These are phyloP conservation scores for Halictus ligatus DNA, from an alignment of 2,888 invertebrate species.

Conservation along the genomic window DNA sequence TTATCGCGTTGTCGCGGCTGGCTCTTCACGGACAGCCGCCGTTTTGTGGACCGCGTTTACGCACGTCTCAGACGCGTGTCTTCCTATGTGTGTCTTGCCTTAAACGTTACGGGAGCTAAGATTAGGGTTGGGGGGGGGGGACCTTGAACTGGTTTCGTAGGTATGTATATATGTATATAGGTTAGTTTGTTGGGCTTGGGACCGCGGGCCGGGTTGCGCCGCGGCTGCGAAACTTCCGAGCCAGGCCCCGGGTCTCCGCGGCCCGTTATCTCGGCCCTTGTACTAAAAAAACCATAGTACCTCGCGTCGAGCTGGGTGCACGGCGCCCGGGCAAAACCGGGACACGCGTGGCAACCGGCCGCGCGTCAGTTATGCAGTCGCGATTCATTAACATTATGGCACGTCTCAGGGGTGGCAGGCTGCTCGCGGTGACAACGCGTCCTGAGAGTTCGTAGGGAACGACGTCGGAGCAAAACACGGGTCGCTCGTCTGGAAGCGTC, in stretches of 20 bases:
- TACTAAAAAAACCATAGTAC: conserved; percentile 77
- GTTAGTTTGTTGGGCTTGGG: conserved; percentile 76
- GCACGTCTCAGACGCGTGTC: conserved; percentile 55
- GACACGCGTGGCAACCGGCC: conserved; percentile 1
- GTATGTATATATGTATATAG: conserved; percentile 67
- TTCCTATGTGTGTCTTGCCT: conserved; percentile 56
- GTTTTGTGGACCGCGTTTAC: conserved; percentile 58
- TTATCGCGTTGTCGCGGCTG: neutral
- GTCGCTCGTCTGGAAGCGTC: neutral
- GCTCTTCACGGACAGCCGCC: neutral
- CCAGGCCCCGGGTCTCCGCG: neutral
- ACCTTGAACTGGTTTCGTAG: conserved; percentile 75
- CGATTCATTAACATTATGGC: conserved; percentile 77
- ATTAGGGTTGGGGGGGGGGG: conserved; percentile 68
- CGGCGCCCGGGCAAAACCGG: neutral
- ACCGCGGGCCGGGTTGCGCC: conserved; percentile 32
- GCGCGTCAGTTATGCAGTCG: conserved; percentile 57
- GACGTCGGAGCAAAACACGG: conserved; percentile 41
- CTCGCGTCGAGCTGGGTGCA: conserved; percentile 41
- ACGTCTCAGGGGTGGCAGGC: conserved; percentile 77
- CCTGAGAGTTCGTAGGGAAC: conserved; percentile 62
- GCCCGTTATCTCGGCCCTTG: conserved; percentile 73
- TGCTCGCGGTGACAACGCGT: conserved; percentile 63
- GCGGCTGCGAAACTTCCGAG: neutral
- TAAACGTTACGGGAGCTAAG: conserved; percentile 76